Percentiles rank a stretch among this genome's conserved stretches.
Conservation (phyloP, 2,797 vertebrate genomes). For the Acestrorhynchus altus region DNA sequence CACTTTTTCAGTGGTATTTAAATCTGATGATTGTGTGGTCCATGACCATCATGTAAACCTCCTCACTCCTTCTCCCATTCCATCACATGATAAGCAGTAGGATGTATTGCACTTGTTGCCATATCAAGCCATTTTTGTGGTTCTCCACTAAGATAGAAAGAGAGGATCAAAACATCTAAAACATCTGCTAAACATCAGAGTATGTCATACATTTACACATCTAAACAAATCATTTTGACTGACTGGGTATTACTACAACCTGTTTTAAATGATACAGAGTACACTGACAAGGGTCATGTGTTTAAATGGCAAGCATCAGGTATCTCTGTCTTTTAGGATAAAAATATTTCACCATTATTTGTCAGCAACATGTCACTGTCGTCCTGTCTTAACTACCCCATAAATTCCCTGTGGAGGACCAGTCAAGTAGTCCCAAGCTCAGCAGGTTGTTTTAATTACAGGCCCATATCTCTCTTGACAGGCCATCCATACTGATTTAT, state of each 20-base stretch:
- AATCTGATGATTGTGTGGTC: no score
- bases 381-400: slow-evolving; percentile 59
- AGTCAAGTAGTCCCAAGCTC: slow-evolving; percentile 55
- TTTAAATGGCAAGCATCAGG: slow-evolving; percentile 26
- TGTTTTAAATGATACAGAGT: background rate
- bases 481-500: slow-evolving; percentile 61
- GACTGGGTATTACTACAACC: background rate
- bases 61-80: no score
- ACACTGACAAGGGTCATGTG: background rate
- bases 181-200: no score
- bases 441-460: slow-evolving; percentile 74
- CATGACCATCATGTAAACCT: no score
- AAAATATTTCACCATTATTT: slow-evolving; percentile 64
- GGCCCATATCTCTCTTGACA: slow-evolving; percentile 66
- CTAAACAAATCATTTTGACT: no score
- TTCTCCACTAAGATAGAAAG: no score
- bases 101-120: no score
- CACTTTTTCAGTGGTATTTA: no score
- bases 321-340: slow-evolving; percentile 53
- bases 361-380: slow-evolving; percentile 64
- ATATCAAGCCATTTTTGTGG: no score
- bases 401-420: slow-evolving; percentile 64
- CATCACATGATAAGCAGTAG: no score
- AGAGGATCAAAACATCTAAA: no score
- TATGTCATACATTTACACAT: no score